A percentile compares a stretch with the other conserved stretches of the same genome.
phyloP scores from a whole-genome alignment of 2,797 vertebrate species.

The Podargus strigoides region DNA sequence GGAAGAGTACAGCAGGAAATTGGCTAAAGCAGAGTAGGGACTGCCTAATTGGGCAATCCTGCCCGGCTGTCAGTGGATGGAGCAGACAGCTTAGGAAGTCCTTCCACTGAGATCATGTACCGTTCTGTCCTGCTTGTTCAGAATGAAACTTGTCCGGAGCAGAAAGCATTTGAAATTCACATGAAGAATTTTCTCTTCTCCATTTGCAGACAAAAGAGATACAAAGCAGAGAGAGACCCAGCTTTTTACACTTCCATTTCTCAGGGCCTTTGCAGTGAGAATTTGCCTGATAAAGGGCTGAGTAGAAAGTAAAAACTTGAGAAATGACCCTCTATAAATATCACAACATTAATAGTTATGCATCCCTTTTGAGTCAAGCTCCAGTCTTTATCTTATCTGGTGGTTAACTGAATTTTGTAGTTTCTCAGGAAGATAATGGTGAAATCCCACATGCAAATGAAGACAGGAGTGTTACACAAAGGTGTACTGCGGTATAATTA shows the following conservation, averaged over 20 bases:
- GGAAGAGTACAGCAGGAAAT: constrained; percentile 34
- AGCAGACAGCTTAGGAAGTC: constrained; percentile 12
- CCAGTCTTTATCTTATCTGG: background rate
- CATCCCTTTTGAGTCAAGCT: background rate
- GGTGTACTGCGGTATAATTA: background rate
- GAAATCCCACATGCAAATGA: constrained; percentile 5
- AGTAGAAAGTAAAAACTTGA: background rate
- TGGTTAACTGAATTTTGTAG: background rate
- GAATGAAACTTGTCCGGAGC: constrained; percentile 30
- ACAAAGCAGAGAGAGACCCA: background rate
- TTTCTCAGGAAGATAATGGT: constrained; percentile 11
- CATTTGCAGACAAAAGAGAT: constrained; percentile 17
- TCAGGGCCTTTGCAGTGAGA: background rate
- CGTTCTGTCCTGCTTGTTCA: background rate
- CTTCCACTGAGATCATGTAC: background rate
- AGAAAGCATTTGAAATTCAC: background rate
- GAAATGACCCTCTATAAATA: background rate
- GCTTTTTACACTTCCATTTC: background rate
- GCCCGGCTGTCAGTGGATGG: background rate
- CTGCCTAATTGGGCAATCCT: constrained; percentile 27
- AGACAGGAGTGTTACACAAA: constrained; percentile 19
- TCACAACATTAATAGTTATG: background rate
- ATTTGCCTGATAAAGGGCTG: background rate
- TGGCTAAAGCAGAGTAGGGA: background rate
- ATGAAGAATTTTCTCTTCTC: constrained; percentile 44